Conservation (phyloP, 2,888 invertebrate species). For the Drosophila macrospina region DNA sequence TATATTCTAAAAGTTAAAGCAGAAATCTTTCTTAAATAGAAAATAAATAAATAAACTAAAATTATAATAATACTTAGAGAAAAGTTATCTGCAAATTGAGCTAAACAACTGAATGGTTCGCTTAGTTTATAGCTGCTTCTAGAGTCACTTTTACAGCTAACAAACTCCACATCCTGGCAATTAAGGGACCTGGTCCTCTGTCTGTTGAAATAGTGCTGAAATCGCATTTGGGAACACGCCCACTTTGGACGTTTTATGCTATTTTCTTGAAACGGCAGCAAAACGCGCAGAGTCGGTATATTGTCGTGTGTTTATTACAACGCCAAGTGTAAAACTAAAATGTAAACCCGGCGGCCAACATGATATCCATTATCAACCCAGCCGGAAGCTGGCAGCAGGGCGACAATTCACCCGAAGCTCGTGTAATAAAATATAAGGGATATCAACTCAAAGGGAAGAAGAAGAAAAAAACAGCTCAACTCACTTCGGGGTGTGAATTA, state of each 20-base stretch:
- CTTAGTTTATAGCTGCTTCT: not conserved
- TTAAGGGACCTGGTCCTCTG: not conserved
- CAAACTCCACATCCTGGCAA: not conserved
- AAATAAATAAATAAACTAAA: conserved; percentile 1
- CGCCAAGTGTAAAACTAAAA: conserved; percentile 74
- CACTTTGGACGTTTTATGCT: not conserved
- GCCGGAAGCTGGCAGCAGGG: conserved; percentile 17
- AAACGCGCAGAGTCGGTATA: conserved; percentile 33
- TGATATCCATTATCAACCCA: conserved; percentile 72
- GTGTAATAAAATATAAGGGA: conserved; percentile 40
- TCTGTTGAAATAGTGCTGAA: not conserved
- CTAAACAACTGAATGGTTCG: not conserved
- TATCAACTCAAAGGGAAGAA: conserved; percentile 34
- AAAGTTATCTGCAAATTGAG: conserved; percentile 5
- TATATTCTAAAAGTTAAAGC: not conserved
- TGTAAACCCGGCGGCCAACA: conserved; percentile 73
- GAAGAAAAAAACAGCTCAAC: conserved; percentile 33
- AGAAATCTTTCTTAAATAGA: not conserved
- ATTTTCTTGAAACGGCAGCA: conserved; percentile 27
- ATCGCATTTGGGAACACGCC: conserved; percentile 10
- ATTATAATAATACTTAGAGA: too few relatives aligned
- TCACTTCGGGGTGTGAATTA: conserved; percentile 62
- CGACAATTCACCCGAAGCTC: conserved; percentile 34
- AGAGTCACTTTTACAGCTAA: not conserved
- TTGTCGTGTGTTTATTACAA: conserved; percentile 76